Evolutionary conservation across 2,797 vertebrate species (phyloP), one percentile per base, ranked within the genome.

Genomic region (Bradypodion ventrale): DNA sequence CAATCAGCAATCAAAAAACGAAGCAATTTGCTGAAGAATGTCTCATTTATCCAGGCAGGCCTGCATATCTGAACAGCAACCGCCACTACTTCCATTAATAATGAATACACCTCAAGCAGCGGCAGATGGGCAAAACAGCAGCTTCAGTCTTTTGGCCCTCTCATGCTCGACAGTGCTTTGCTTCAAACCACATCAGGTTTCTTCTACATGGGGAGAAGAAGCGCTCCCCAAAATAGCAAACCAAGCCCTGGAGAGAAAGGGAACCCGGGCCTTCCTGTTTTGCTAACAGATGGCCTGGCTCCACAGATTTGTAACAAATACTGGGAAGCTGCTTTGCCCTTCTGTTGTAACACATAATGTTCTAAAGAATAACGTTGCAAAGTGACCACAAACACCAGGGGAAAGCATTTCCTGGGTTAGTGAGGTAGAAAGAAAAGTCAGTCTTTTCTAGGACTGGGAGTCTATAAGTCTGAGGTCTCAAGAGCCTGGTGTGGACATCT

Each of bases 61-160:
- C 98, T 98, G 98, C 97, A 97, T 97, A 97, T 97, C 96, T 97
- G 97, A 98, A 96, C 97, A 97, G 97, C 96, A 94, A 96, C 96
- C 86, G 92, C 93, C 93, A 87, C 93, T 96, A 96, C 96, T 96
- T 96, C 97, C 97, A 98, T 99, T 98, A 99, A 99, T 99, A 99
- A 99, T 99, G 96, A 96, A 99, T 97, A 94, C 96, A 95, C 97
- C 97, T 97, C 95, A 95, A 97, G 97, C 96, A 95, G 90, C 95
- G 93, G 97, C 98, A 99, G 98, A 98, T 97, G 98, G 97, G 97
- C 97, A 95, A 93, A 87, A 92, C 96, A 95, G 96, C 95, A 60
- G 89, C 96, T 95, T 88, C 94, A 84, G 96, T 94, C 95, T 94
- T 94, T 89, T 95, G 95, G 94, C 96, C 95, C 94, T 95, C 80